These are phyloP conservation scores for Psilanteris sp. DNA, from an alignment of 1,140 invertebrate species.

Conservation along the genomic window DNA sequence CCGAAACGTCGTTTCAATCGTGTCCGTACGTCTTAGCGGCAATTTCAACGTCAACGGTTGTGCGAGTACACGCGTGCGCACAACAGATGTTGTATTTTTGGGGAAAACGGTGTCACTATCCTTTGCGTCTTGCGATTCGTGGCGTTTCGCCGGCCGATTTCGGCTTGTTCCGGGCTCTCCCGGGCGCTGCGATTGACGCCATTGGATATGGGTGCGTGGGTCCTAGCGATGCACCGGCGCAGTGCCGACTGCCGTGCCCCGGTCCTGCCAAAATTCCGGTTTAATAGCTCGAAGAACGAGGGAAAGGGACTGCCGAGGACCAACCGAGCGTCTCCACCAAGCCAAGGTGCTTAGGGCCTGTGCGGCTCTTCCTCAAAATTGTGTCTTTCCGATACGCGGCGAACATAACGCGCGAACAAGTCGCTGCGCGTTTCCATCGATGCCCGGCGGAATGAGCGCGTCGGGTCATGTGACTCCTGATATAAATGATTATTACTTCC, in stretches of 20 bases:
- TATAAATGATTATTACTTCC: too few species aligned
- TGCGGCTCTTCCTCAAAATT: slow-evolving; percentile 80
- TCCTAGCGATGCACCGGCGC: slow-evolving; percentile 15
- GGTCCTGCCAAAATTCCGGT: slow-evolving; percentile 71
- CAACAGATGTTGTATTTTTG: slow-evolving; percentile 72
- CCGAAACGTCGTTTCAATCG: too few species aligned
- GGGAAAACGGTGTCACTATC: slow-evolving; percentile 79
- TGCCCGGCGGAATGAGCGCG: too few species aligned
- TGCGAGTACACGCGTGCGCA: too few species aligned
- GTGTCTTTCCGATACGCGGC: slow-evolving; percentile 79
- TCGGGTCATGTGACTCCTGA: too few species aligned
- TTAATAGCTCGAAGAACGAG: slow-evolving; percentile 71
- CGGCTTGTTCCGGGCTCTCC: too few species aligned
- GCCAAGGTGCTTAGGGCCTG: slow-evolving; percentile 76
- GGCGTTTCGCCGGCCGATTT: too few species aligned
- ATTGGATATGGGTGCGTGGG: too few species aligned
- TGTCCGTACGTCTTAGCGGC: too few species aligned
- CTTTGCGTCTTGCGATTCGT: slow-evolving; percentile 49
- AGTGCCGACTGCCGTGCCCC: slow-evolving; percentile 19
- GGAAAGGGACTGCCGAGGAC: slow-evolving; percentile 74
- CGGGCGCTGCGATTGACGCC: too few species aligned
- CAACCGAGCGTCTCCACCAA: slow-evolving; percentile 73
- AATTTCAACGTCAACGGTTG: too few species aligned
- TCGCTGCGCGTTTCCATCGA: not conserved
- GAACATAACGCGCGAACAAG: slow-evolving; percentile 65